phyloP scores from a whole-genome alignment of 2,888 invertebrate species.

The Limnephilus lunatus region DNA sequence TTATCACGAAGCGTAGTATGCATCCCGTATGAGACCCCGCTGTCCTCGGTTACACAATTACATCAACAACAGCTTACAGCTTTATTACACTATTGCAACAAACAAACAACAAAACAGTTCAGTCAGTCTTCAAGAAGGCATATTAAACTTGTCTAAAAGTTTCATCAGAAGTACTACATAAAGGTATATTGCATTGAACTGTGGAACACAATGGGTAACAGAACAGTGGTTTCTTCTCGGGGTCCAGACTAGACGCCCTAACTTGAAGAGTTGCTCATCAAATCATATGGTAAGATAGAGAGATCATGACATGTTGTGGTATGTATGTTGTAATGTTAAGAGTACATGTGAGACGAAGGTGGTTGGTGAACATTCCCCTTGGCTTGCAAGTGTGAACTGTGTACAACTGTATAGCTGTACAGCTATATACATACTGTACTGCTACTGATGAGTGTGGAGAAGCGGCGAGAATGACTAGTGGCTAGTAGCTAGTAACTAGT shows the following conservation, averaged over 20 bases:
- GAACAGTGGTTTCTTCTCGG: constrained; percentile 23
- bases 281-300: constrained; percentile 40
- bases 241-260: constrained; percentile 13
- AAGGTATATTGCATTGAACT: constrained; percentile 20
- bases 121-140: constrained; percentile 33
- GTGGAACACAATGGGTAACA: constrained; percentile 16
- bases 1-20: constrained; percentile 53
- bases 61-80: not conserved
- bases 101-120: not conserved
- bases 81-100: constrained; percentile 19
- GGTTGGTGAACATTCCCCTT: constrained; percentile 56
- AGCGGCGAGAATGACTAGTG: constrained; percentile 65
- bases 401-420: not conserved
- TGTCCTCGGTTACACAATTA: constrained; percentile 27
- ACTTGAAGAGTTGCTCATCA: constrained; percentile 9
- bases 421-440: constrained; percentile 47
- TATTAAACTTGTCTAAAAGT: constrained; percentile 53
- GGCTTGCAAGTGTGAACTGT: constrained; percentile 64
- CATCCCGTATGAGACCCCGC: not conserved
- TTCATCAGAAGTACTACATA: constrained; percentile 50
- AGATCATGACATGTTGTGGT: constrained; percentile 24
- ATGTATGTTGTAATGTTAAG: constrained; percentile 7
- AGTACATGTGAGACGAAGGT: constrained; percentile 67
- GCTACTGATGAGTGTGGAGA: constrained; percentile 64
- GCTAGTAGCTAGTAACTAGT: not conserved